A percentile compares a stretch with the other conserved stretches of the same genome.
Conservation (phyloP, 2,888 invertebrate species). For the Ceriagrion tenellum region DNA sequence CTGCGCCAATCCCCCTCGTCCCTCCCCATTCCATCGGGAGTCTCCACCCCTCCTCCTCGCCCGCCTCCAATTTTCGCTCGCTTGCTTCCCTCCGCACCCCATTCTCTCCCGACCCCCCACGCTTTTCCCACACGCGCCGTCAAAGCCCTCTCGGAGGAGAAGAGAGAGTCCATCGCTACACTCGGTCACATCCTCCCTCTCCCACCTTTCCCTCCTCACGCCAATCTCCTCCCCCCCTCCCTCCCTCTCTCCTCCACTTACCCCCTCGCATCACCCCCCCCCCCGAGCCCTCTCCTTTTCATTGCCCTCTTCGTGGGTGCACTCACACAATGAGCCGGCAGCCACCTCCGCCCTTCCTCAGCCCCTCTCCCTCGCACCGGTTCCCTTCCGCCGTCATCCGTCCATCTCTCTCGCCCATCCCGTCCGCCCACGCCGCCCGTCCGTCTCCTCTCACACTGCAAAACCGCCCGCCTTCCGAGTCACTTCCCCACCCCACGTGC, state of each 20-base stretch:
- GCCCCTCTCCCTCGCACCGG: background rate
- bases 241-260: background rate
- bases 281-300: background rate
- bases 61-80: background rate
- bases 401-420: background rate
- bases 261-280: background rate
- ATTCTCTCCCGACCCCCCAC: background rate
- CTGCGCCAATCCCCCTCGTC: background rate
- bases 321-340: slow-evolving; percentile 14
- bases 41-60: background rate
- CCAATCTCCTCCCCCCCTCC: background rate
- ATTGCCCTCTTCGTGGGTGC: slow-evolving; percentile 1
- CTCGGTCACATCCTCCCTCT: background rate
- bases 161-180: background rate
- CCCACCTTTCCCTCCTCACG: too few species aligned
- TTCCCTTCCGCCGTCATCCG: background rate
- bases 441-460: background rate
- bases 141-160: background rate
- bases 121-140: too few species aligned
- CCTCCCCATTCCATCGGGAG: background rate
- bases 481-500: background rate
- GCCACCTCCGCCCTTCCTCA: background rate
- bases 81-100: background rate
- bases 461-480: background rate
- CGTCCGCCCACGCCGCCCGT: background rate